These are phyloP conservation scores for Pteronura brasiliensis DNA, from an alignment of 2,113 vertebrate species.

Conservation along the genomic window DNA sequence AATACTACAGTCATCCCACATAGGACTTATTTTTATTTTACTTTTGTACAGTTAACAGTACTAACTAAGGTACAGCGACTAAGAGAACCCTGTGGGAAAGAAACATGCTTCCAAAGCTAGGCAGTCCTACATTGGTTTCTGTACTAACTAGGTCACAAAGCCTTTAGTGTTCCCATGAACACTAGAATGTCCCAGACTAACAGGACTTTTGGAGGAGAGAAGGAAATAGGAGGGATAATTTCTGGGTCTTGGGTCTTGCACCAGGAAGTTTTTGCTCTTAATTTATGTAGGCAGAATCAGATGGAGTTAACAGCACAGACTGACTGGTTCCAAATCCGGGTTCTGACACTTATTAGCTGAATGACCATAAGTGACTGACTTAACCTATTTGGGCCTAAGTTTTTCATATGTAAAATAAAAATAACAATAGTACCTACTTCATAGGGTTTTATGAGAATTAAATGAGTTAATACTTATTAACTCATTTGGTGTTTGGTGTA, in stretches of 20 bases:
- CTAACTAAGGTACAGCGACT: neutral
- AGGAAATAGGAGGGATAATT: neutral
- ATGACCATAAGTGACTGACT: neutral
- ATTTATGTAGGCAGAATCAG: neutral
- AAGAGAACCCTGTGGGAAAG: neutral
- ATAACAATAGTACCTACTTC: neutral
- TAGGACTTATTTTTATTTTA: neutral
- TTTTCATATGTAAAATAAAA: neutral
- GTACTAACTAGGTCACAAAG: neutral
- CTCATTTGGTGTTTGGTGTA: neutral
- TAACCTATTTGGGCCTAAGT: neutral
- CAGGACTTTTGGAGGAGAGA: neutral
- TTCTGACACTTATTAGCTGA: neutral
- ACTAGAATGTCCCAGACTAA: neutral
- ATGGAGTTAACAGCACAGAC: neutral
- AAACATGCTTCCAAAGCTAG: neutral
- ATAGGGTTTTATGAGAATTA: neutral
- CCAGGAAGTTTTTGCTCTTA: neutral
- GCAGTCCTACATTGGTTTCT: neutral
- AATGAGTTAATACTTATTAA: neutral
- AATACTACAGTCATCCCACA: neutral
- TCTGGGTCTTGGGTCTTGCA: neutral
- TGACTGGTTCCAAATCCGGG: neutral
- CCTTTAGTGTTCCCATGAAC: neutral
- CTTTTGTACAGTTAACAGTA: neutral